Base-by-base conservation (phyloP, 2,888 invertebrate species). In the Mesochorus sp. region DNA sequence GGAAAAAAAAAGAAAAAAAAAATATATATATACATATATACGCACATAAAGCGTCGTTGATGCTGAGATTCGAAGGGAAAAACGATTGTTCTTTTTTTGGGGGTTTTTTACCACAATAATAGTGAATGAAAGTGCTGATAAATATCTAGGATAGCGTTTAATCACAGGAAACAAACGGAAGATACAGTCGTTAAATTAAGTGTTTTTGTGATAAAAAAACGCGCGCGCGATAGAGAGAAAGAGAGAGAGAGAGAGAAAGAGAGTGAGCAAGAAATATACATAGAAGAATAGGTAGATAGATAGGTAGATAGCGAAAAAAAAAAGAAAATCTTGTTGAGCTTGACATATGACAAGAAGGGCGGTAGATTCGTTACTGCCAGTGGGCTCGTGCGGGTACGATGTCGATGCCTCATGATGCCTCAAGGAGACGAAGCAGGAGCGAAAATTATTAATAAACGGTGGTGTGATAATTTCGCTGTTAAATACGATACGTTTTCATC, bases 381-480 rank as follows among this genome's bases (percentile, higher is more conserved):
- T 79, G 66, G 6, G 75, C 66, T 55, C 57, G 76, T 62, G 47
- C 62, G 47, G 21, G 5, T 42, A 81, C 66, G 59, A 82, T 81
- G 85, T 85, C 85, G 85, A 83, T 83, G 85, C 83, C 77, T 70
- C 77, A 80, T 79, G 75, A 88, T 83, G 83, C 85, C 84, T 84
- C 76, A 76, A 82, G 78, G 59, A 79, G 80, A 74, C 76, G 78
- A 64, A 79, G 79, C 49, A 73, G 79, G 53, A 81, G 77, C 82
- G 75, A 76, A 72, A 81, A 82, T 79, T 83, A n/a, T n/a, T n/a
- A n/a, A n/a, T n/a, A 82, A 83, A 70, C 78, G 81, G 79, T 80
- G 84, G 80, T 80, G 80, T 76, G 73, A 39, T n/a, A 31, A 62
- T 8, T 6, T 10, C 44, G 47, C n/a, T 6, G 44, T 10, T 19